A percentile compares a stretch with the other conserved stretches of the same genome.
These are phyloP conservation scores for Melanotaenia pygmaea DNA, from an alignment of 2,797 vertebrate species.

Conservation along the genomic window DNA sequence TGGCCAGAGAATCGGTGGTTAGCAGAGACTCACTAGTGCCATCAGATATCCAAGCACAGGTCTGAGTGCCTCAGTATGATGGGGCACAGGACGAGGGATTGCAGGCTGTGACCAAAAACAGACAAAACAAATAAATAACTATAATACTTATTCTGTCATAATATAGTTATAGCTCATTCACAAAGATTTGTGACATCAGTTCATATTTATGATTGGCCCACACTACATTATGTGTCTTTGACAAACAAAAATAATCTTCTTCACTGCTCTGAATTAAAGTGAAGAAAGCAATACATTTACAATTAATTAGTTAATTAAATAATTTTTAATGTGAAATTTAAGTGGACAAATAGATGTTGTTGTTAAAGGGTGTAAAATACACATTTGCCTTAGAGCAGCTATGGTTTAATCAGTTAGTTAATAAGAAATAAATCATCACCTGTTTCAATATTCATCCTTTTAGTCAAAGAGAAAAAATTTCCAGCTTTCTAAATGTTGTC, in stretches of 20 bases:
- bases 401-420: background rate
- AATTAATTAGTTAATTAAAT: background rate
- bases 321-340: background rate
- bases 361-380: background rate
- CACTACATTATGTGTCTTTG: background rate
- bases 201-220: background rate
- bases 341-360: background rate
- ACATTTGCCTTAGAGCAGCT: background rate
- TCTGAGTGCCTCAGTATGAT: constrained; percentile 50
- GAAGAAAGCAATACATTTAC: background rate
- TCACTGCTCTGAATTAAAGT: background rate
- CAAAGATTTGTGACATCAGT: background rate
- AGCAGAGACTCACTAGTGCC: constrained; percentile 63
- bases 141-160: constrained; percentile 6
- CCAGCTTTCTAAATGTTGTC: background rate
- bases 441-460: background rate
- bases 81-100: constrained; percentile 45
- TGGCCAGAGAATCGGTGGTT: constrained; percentile 65
- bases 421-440: background rate
- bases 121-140: constrained; percentile 19
- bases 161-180: constrained; percentile 15
- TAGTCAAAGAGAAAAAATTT: background rate
- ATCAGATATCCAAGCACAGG: constrained; percentile 82
- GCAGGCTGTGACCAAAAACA: constrained; percentile 30
- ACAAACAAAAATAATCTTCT: background rate